Evolutionary conservation across 2,113 vertebrate species (phyloP).

Genomic region (Illadopsis cleaveri): DNA sequence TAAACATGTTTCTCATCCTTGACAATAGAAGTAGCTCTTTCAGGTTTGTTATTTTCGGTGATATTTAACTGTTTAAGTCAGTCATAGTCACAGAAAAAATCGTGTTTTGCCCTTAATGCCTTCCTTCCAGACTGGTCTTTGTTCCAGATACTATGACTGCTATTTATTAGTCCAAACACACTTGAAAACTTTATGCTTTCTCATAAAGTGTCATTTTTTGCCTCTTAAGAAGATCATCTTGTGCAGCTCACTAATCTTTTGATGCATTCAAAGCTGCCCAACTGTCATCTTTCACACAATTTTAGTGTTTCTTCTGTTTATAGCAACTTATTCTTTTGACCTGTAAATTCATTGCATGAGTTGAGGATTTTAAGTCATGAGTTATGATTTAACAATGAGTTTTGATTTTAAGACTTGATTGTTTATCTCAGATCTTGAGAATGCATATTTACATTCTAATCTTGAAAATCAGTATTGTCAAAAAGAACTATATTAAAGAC

Average conservation of each 20-base stretch:
- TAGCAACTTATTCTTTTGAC: not conserved
- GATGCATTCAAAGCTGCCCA: not conserved
- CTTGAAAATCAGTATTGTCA: not conserved
- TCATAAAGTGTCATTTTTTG: not conserved
- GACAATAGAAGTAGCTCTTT: not conserved
- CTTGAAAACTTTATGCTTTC: not conserved
- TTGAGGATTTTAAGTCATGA: not conserved
- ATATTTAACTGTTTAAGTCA: not conserved
- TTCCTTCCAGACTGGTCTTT: not conserved
- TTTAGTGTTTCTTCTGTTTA: not conserved
- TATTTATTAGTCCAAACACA: not conserved
- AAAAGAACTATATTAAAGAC: not conserved
- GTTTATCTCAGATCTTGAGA: not conserved
- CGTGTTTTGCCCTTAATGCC: not conserved
- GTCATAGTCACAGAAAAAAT: not conserved
- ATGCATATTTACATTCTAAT: not conserved
- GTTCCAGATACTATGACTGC: not conserved
- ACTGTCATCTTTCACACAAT: not conserved
- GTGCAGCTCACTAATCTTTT: not conserved
- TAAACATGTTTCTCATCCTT: not conserved
- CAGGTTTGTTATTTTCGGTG: not conserved
- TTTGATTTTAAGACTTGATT: not conserved
- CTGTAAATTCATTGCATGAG: not conserved
- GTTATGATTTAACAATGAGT: not conserved
- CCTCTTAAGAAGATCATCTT: not conserved